phyloP scores from a whole-genome alignment of 35 echinoderm and acorn worm genomes.

The Ophiothrix spiculata region DNA sequence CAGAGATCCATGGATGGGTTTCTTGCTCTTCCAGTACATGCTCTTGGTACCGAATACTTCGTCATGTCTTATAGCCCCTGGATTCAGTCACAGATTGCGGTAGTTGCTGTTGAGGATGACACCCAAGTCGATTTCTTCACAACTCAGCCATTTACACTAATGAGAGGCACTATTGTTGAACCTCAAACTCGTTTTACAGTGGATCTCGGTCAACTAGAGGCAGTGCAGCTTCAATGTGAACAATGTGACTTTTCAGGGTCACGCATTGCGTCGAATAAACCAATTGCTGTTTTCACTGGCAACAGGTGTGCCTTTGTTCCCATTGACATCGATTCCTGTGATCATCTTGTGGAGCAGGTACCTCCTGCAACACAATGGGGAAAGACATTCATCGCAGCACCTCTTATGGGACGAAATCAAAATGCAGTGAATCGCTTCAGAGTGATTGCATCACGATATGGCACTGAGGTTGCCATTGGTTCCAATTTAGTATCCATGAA shows the following conservation, averaged over 20 bases:
- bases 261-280: conserved; percentile 43
- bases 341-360: conserved; percentile 65
- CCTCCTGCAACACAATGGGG: conserved; percentile 46
- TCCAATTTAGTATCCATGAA: background rate
- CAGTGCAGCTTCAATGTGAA: conserved; percentile 25
- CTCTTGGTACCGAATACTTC: conserved; percentile 40
- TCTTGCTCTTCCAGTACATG: conserved; percentile 24
- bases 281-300: conserved; percentile 44
- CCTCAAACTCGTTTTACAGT: conserved; percentile 16
- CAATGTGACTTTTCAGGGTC: conserved; percentile 36
- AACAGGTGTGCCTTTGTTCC: conserved; percentile 41
- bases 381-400: conserved; percentile 34
- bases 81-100: conserved; percentile 39
- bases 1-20: conserved; percentile 54
- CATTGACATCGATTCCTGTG: background rate
- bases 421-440: background rate
- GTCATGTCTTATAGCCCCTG: conserved; percentile 29
- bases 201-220: conserved; percentile 24
- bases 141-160: background rate
- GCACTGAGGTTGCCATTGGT: conserved; percentile 8
- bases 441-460: conserved; percentile 15
- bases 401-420: conserved; percentile 12
- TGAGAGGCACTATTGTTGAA: background rate
- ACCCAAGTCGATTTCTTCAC: conserved; percentile 16
- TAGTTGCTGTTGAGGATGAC: conserved; percentile 43